Evolutionary conservation across 2,888 invertebrate genomes (phyloP).

Genomic region (Malacosoma neustria): DNA sequence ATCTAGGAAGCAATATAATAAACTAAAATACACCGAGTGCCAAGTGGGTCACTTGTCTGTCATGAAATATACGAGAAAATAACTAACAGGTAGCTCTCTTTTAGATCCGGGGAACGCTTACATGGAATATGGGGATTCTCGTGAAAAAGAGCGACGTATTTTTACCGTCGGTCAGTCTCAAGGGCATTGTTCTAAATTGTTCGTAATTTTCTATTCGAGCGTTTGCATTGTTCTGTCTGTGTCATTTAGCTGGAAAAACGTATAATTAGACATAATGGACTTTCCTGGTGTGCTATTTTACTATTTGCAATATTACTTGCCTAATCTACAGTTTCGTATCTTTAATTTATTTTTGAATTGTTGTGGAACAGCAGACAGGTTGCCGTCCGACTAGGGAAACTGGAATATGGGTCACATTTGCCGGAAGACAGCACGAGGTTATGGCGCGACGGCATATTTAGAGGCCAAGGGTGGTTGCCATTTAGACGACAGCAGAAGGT

Average conservation of each 20-base stretch:
- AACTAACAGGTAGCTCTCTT: constrained; percentile 24
- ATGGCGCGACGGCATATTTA: no score
- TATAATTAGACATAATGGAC: background rate
- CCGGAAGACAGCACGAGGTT: no score
- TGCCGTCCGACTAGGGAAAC: no score
- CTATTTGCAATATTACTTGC: no score
- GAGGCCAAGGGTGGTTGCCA: no score
- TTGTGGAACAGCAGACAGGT: no score
- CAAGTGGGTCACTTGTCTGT: constrained; percentile 60
- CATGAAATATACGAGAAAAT: constrained; percentile 35
- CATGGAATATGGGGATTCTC: constrained; percentile 15
- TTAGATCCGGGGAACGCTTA: constrained; percentile 19
- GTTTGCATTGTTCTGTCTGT: background rate
- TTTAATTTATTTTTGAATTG: no score
- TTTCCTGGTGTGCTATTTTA: no score
- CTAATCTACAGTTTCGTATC: no score
- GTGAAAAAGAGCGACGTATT: constrained; percentile 8
- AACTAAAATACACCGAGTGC: constrained; percentile 39
- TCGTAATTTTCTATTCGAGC: background rate
- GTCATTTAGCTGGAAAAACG: background rate
- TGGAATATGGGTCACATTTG: no score
- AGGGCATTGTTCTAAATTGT: constrained; percentile 7
- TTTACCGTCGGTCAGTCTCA: constrained; percentile 1
- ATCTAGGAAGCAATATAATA: constrained; percentile 33
- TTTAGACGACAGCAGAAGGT: no score